Evolutionary conservation across 1,140 invertebrate genomes (phyloP), one percentile per base, ranked within the genome.

Genomic region (Ostrea edulis): DNA sequence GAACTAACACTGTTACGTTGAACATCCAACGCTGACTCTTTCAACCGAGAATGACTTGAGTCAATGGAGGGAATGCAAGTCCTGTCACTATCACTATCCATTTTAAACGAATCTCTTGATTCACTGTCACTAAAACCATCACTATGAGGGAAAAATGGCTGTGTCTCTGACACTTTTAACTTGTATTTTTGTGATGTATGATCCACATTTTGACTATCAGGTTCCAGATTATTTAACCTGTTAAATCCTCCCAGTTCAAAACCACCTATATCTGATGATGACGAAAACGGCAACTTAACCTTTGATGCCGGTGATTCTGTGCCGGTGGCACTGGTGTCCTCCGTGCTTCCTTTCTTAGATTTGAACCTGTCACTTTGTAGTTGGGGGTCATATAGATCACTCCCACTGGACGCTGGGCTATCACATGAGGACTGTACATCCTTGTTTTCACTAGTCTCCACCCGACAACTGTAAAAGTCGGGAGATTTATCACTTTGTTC

Each of bases 401-500:
- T 93, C 51, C 93, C 93, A 87, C 91, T 92, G 14, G 93, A 92
- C 17, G 91, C 89, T 3, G 91, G 90, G 85, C 92, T 92, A 71
- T 92, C 90, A 8, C 82, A 54, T 0, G 90, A 89, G 9, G 92
- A 92, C 81, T 89, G 89, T 14, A 88, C 86, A 77, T 89, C 86
- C 51, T 91, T 91, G 58, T 90, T 89, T 53, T 90, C 91, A 62
- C 88, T 88, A 17, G 91, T 91, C 68, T 91, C 92, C 82, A 94
- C 87, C 29, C 88, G 91, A 12, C 93, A 92, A 90, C 93, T 93
- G 83, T 94, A 94, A 85, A 91, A 92, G 17, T 90, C 91, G n/a
- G 91, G 90, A 55, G 91, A 89, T 90, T 91, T 93, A 58, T 91
- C 90, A 77, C 86, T 87, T 12, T 89, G 85, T 91, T 94, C 96